Evolutionary conservation across 1,140 invertebrate species (phyloP).

Genomic region (Drosophila tropicalis): DNA sequence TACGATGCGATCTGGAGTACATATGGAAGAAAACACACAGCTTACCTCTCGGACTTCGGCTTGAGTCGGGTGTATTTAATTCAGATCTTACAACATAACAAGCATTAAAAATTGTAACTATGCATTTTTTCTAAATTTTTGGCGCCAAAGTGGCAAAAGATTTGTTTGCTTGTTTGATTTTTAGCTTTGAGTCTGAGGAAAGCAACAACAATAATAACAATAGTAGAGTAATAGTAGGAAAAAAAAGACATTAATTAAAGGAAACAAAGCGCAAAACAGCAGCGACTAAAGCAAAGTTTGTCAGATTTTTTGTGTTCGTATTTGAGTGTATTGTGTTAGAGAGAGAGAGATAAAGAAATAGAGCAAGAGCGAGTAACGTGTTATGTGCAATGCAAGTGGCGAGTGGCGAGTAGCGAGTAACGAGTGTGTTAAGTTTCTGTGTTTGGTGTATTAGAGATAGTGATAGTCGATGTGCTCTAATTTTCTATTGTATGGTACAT

Average conservation of each 20-base stretch:
- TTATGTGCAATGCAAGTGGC: conserved; percentile 8
- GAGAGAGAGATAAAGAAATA: conserved; percentile 41
- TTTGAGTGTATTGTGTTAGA: conserved; percentile 20
- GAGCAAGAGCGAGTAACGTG: conserved; percentile 11
- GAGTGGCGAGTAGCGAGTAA: conserved; percentile 26
- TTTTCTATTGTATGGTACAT: conserved; percentile 18
- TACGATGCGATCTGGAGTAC: conserved; percentile 21
- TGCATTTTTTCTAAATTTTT: background rate
- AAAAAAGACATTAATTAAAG: conserved; percentile 29
- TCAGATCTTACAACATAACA: conserved; percentile 2
- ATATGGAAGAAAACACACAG: conserved; percentile 27
- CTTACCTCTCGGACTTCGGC: conserved; percentile 40
- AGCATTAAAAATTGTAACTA: conserved; percentile 6
- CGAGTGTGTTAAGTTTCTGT: conserved; percentile 37
- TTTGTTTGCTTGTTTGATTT: conserved; percentile 11
- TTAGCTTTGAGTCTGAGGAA: conserved; percentile 35
- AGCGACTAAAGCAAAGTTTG: conserved; percentile 30
- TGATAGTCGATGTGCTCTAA: conserved; percentile 50
- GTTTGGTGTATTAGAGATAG: conserved; percentile 51
- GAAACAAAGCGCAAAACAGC: conserved; percentile 49
- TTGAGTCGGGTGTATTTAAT: background rate
- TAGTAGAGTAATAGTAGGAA: background rate
- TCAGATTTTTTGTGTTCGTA: background rate
- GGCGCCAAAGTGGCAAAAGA: background rate
- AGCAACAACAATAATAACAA: conserved; percentile 16